Percentiles rank a stretch among this genome's conserved stretches.
Conservation (phyloP, 2,888 invertebrate genomes). For the Himalopsyche tibetana region DNA sequence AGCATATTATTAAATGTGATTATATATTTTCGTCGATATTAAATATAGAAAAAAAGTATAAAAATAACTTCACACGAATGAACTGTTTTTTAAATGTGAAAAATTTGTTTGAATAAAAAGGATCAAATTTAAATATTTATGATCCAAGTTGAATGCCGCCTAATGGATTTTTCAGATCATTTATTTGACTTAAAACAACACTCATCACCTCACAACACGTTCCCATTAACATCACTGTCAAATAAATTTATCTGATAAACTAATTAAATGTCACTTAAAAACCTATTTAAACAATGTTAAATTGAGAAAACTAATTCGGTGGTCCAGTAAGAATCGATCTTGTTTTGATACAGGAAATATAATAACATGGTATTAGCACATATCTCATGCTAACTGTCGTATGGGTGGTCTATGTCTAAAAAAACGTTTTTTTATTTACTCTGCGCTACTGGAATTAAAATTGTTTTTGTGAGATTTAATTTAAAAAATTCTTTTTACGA, state of each 20-base stretch:
- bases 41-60: no score
- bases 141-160: neutral
- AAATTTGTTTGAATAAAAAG: no score
- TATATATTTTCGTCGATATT: no score
- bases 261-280: neutral
- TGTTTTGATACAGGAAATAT: neutral
- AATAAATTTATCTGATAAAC: neutral
- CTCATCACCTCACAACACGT: neutral
- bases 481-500: no score
- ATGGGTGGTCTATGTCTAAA: neutral
- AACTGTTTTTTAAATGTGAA: no score
- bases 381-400: neutral
- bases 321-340: neutral
- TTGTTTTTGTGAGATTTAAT: no score
- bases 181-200: neutral
- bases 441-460: no score
- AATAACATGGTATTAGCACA: neutral
- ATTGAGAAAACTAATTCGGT: neutral
- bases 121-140: no score
- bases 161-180: conserved; percentile 28
- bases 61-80: no score
- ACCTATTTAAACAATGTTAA: neutral
- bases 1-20: no score
- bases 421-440: no score
- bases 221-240: neutral